Percentiles rank a stretch among this genome's conserved stretches.
phyloP scores from a whole-genome alignment of 1,140 invertebrate species.

The Mya arenaria region DNA sequence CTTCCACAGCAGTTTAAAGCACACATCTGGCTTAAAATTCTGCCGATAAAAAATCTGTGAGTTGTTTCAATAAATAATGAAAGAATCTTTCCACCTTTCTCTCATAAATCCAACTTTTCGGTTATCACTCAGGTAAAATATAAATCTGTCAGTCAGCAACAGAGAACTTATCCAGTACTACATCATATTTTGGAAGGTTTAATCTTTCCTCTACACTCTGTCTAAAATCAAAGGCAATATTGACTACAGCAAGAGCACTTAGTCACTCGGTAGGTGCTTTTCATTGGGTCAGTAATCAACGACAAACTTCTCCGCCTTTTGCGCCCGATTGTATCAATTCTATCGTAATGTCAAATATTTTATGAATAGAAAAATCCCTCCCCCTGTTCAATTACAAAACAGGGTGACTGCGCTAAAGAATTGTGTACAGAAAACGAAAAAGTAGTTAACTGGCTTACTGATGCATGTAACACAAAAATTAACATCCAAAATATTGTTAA shows the following conservation, averaged over 20 bases:
- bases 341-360: conserved; percentile 55
- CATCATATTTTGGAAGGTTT: conserved; percentile 34
- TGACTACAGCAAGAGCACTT: conserved; percentile 35
- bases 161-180: background rate
- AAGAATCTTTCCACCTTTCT: background rate
- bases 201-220: conserved; percentile 30
- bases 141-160: conserved; percentile 34
- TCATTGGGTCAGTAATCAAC: conserved; percentile 54
- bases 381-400: conserved; percentile 48
- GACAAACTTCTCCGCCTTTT: conserved; percentile 34
- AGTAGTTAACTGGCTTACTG: conserved; percentile 12
- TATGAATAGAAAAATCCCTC: conserved; percentile 50
- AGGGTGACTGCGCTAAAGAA: background rate
- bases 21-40: too few relatives aligned
- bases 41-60: too few relatives aligned
- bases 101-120: background rate
- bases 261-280: conserved; percentile 53
- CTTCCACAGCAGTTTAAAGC: too few relatives aligned
- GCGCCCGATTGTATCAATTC: conserved; percentile 48
- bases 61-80: too few relatives aligned
- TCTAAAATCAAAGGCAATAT: conserved; percentile 27
- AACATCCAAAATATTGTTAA: too few relatives aligned
- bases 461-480: conserved; percentile 17
- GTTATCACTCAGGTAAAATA: conserved; percentile 31
- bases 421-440: conserved; percentile 3